These are phyloP conservation scores for Hippocampus mohnikei DNA, from an alignment of 2,113 vertebrate genomes.

Conservation along the genomic window DNA sequence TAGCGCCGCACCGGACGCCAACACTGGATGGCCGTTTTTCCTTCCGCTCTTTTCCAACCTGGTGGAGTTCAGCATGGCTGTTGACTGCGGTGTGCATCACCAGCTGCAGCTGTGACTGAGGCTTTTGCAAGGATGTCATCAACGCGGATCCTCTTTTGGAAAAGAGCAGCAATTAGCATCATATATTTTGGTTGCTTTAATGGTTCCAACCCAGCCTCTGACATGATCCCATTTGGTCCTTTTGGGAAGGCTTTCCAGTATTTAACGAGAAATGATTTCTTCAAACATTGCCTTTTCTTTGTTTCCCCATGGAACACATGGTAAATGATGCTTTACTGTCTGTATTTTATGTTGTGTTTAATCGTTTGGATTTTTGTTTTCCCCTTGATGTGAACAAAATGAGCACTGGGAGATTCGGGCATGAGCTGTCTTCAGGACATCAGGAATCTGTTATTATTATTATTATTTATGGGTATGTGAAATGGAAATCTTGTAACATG, in stretches of 20 bases:
- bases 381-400: conserved; percentile 43
- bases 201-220: conserved; percentile 45
- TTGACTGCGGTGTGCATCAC: conserved; percentile 75
- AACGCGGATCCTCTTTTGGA: conserved; percentile 78
- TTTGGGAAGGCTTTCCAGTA: conserved; percentile 51
- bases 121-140: conserved; percentile 72
- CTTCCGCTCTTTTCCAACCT: conserved; percentile 60
- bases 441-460: conserved; percentile 38
- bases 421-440: conserved; percentile 19
- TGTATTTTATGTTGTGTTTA: conserved; percentile 46
- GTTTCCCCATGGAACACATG: conserved; percentile 67
- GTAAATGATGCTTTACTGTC: conserved; percentile 42
- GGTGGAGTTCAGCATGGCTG: conserved; percentile 69
- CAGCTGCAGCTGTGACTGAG: conserved; percentile 65
- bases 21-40: conserved; percentile 66
- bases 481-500: conserved; percentile 36
- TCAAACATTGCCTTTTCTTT: conserved; percentile 65
- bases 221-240: conserved; percentile 48
- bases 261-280: conserved; percentile 59
- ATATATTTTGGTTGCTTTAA: conserved; percentile 63
- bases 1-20: conserved; percentile 37
- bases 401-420: conserved; percentile 26
- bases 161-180: conserved; percentile 64
- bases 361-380: conserved; percentile 27
- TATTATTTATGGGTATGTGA: conserved; percentile 54